Conservation (phyloP, 2,113 vertebrate genomes). For the Caranx melampygus region DNA sequence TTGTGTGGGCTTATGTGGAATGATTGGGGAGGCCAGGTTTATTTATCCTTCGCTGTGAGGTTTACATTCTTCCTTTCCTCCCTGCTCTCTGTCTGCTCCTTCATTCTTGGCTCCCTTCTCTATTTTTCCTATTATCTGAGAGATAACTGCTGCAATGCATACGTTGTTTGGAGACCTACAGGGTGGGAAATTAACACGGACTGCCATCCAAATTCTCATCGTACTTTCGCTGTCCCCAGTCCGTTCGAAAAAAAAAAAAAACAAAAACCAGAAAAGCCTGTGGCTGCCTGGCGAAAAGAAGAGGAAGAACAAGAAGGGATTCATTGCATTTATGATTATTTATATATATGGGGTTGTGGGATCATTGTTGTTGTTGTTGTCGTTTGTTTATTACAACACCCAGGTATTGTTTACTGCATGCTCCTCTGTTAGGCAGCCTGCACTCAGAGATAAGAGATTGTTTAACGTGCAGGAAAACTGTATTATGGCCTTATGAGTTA, state of each 20-base stretch:
- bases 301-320: not conserved
- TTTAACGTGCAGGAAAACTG: not conserved
- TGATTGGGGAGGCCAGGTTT: slow-evolving; percentile 79
- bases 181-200: slow-evolving; percentile 53
- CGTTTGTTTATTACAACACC: not conserved
- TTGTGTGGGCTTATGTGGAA: slow-evolving; percentile 76
- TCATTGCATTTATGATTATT: not conserved
- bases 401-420: not conserved
- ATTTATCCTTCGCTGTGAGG: slow-evolving; percentile 79
- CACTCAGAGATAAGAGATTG: no score
- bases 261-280: not conserved
- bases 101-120: slow-evolving; percentile 69
- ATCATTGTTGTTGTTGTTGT: not conserved
- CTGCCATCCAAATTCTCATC: slow-evolving; percentile 31
- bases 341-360: not conserved
- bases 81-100: slow-evolving; percentile 75
- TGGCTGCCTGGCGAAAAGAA: not conserved
- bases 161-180: slow-evolving; percentile 57
- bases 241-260: no score
- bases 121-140: slow-evolving; percentile 77
- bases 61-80: slow-evolving; percentile 81
- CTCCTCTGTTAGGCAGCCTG: no score
- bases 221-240: not conserved
- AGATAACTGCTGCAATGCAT: slow-evolving; percentile 72
- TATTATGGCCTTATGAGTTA: not conserved